These are phyloP conservation scores for Montipora efflorescens DNA, from an alignment of 64 coral and sea anemone genomes.

Conservation along the genomic window DNA sequence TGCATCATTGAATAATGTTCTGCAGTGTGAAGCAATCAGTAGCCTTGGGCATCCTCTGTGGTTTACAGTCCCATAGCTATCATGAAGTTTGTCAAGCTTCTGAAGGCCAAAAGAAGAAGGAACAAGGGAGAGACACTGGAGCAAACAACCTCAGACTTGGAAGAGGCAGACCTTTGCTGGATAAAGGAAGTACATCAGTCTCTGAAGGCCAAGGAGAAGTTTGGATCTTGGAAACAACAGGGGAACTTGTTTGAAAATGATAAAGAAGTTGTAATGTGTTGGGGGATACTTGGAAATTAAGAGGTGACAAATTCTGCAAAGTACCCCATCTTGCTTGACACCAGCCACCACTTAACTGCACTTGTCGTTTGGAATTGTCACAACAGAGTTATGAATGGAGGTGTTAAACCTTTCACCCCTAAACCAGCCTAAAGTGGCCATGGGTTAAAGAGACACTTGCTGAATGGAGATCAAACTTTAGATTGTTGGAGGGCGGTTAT, in stretches of 20 bases:
- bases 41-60: constrained; percentile 34
- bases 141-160: constrained; percentile 9
- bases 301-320: constrained; percentile 16
- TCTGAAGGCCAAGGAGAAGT: constrained; percentile 16
- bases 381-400: constrained; percentile 41
- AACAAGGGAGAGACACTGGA: background rate
- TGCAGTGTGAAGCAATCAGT: constrained; percentile 51
- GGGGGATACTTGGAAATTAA: constrained; percentile 35
- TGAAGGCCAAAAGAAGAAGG: constrained; percentile 22
- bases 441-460: constrained; percentile 41
- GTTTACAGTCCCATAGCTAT: constrained; percentile 51
- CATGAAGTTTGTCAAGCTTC: constrained; percentile 36
- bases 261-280: constrained; percentile 35
- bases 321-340: constrained; percentile 59
- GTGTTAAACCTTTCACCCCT: background rate
- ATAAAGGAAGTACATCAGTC: constrained; percentile 52
- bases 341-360: background rate
- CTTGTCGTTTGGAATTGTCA: constrained; percentile 32
- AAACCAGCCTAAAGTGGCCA: too few relatives aligned
- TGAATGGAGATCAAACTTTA: constrained; percentile 42
- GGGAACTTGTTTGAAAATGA: constrained; percentile 51
- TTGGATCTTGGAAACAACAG: constrained; percentile 21
- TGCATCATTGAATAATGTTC: background rate
- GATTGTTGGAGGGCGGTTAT: constrained; percentile 12
- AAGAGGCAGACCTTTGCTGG: constrained; percentile 40